A percentile compares a stretch with the other conserved stretches of the same genome.
Conservation (phyloP, 2,797 vertebrate species). For the Pogonophryne albipinna region DNA sequence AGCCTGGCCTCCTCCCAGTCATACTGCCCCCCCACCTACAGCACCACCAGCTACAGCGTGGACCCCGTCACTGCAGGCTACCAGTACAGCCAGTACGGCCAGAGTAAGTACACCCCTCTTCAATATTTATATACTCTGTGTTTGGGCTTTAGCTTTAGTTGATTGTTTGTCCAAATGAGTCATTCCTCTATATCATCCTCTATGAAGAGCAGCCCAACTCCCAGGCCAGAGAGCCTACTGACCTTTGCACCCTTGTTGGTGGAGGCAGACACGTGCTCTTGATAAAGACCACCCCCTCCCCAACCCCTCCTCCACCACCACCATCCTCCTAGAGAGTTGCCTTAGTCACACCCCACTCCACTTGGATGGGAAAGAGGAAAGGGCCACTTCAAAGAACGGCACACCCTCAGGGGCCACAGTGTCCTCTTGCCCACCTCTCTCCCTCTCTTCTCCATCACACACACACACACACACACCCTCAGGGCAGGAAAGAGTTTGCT, state of each 20-base stretch:
- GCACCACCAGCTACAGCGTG: conserved; percentile 96
- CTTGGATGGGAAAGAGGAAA: conserved; percentile 78
- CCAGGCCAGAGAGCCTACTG: conserved; percentile 63
- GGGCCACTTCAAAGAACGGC: conserved; percentile 84
- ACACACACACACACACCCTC: conserved; percentile 53
- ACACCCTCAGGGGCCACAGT: conserved; percentile 80
- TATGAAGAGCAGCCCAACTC: conserved; percentile 75
- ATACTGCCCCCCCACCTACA: conserved; percentile 98
- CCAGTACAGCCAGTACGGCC: conserved; percentile 97
- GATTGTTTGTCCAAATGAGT: background rate
- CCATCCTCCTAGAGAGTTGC: conserved; percentile 79
- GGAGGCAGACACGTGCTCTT: conserved; percentile 93
- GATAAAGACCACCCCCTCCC: conserved; percentile 88
- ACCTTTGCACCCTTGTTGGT: conserved; percentile 85
- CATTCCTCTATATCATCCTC: conserved; percentile 5
- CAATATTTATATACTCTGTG: background rate
- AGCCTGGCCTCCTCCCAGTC: conserved; percentile 96
- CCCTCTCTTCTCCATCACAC: conserved; percentile 51
- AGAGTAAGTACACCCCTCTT: conserved; percentile 89
- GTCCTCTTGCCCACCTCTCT: conserved; percentile 85
- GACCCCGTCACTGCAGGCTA: conserved; percentile 96
- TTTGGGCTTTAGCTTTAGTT: background rate
- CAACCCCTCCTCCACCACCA: conserved; percentile 59
- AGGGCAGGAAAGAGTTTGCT: conserved; percentile 85
- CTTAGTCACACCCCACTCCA: conserved; percentile 91